These are phyloP conservation scores for Balaeniceps rex DNA, from an alignment of 2,113 vertebrate species.

Conservation along the genomic window DNA sequence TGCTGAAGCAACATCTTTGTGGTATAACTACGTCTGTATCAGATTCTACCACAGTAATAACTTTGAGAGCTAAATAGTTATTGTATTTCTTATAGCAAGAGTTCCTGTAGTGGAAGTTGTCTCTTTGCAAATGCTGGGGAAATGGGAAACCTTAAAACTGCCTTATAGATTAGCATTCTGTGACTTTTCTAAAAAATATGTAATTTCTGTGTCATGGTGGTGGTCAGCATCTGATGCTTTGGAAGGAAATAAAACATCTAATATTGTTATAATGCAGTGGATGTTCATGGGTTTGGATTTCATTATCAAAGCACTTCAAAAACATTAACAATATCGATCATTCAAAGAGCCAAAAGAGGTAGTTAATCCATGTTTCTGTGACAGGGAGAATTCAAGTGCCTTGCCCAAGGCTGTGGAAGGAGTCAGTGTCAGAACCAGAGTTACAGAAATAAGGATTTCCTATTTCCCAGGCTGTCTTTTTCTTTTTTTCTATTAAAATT, in stretches of 20 bases:
- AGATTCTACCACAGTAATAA: background rate
- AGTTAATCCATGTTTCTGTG: background rate
- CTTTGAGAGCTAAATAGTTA: background rate
- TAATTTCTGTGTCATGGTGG: background rate
- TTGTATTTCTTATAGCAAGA: background rate
- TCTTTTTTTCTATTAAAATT: background rate
- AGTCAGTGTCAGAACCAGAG: background rate
- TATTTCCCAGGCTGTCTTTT: background rate
- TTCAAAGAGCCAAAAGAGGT: background rate
- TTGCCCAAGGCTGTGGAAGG: background rate
- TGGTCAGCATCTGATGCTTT: background rate
- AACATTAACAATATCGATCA: background rate
- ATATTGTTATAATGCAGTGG: background rate
- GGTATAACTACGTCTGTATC: background rate
- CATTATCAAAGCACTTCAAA: background rate
- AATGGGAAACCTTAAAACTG: background rate
- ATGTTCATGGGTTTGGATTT: background rate
- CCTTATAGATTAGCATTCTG: background rate
- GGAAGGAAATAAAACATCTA: background rate
- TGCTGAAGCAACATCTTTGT: background rate
- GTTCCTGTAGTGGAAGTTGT: background rate
- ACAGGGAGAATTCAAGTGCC: background rate
- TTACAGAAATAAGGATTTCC: background rate
- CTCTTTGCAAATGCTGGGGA: background rate
- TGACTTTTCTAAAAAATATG: background rate